A percentile compares a stretch with the other conserved stretches of the same genome.
Conservation (phyloP, 1,140 invertebrate species). For the Prorops nasuta region DNA sequence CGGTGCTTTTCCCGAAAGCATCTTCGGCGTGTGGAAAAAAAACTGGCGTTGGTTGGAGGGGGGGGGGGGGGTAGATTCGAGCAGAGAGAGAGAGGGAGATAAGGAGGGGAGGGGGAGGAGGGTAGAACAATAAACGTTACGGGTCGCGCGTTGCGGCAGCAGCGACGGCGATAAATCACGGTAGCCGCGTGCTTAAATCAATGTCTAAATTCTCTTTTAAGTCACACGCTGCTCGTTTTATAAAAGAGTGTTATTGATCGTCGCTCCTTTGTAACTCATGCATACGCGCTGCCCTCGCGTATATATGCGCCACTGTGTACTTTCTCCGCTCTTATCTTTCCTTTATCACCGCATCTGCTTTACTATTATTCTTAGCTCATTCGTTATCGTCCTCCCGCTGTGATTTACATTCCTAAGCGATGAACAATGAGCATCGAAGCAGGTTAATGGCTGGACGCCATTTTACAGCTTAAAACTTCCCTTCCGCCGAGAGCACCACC, state of each 20-base stretch:
- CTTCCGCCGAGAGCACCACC: no score
- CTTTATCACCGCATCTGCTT: constrained; percentile 18
- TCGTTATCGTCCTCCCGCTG: constrained; percentile 7
- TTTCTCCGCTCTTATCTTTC: constrained; percentile 20
- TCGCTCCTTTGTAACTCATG: constrained; percentile 18
- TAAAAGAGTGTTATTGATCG: constrained; percentile 26
- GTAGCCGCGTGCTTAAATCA: constrained; percentile 25
- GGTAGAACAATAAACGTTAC: constrained; percentile 23
- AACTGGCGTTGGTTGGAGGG: no score
- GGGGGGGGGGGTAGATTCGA: no score
- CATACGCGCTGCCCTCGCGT: constrained; percentile 12
- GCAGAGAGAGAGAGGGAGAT: no score
- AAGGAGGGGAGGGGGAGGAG: no score
- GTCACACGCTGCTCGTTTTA: constrained; percentile 23
- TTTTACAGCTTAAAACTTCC: no score
- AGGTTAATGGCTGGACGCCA: no score
- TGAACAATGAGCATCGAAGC: no score
- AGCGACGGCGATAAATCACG: constrained; percentile 22
- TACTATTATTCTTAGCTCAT: constrained; percentile 18
- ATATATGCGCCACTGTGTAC: constrained; percentile 14
- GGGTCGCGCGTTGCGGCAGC: constrained; percentile 18
- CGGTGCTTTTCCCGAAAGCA: no score
- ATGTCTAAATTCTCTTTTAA: constrained; percentile 28
- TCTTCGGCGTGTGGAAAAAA: no score
- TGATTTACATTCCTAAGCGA: no score